Base-by-base conservation (phyloP, 2,888 invertebrate species). In the Molanna angustata region DNA sequence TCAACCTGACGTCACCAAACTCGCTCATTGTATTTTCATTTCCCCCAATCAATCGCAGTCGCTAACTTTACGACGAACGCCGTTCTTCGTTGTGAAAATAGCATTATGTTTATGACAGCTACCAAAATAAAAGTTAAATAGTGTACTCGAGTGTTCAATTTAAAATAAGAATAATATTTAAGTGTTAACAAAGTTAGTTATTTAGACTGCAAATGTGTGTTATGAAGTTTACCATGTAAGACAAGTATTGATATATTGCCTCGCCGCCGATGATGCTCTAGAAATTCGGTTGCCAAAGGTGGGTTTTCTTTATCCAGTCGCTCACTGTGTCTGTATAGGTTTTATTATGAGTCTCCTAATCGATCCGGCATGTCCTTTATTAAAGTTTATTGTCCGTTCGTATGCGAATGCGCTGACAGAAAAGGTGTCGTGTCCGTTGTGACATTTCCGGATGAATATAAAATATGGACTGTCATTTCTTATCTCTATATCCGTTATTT, bases 21-120 rank as follows among this genome's bases (percentile, higher is more conserved):
- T 42, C 19, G 42, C 42, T 47, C 27, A 48, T 48, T 52, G 49
- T 54, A 45, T 47, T 49, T 31, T 21, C 41, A 49, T 52, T 53
- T 33, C 27, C n/a, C 31, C 35, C 43, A 43, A 48, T 49, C 49
- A 49, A 49, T 54, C 31, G 48, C 31, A 35, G 42, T 53, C 37
- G 43, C 48, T 2, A 17, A 19, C n/a, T 35, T 13, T 9, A 4
- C 4, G 9, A 13, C 19, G n/a, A n/a, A 13, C 32, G 14, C 19
- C 17, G n/a, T 4, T 32, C 37, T 20, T n/a, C n/a, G n/a, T n/a
- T n/a, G n/a, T n/a, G n/a, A n/a, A n/a, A n/a, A n/a, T n/a, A n/a
- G n/a, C n/a, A n/a, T n/a, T n/a, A n/a, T n/a, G n/a, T n/a, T n/a
- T n/a, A n/a, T n/a, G n/a, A n/a, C n/a, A n/a, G n/a, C n/a, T n/a